These are phyloP conservation scores for Amphipoea oculea DNA, from an alignment of 2,888 invertebrate genomes.

Conservation along the genomic window DNA sequence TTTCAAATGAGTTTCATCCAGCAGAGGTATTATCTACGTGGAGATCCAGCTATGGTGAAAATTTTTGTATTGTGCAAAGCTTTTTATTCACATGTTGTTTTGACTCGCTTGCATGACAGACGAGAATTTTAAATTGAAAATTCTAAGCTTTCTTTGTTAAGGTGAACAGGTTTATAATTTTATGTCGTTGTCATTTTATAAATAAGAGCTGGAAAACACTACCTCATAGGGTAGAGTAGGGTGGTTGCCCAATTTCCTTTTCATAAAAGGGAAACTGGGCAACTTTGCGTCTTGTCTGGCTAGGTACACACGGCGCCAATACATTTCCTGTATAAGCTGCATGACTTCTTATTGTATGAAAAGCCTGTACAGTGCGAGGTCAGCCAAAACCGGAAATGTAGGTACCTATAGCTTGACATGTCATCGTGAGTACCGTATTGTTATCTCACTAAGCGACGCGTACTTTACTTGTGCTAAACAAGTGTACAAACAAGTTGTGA, in stretches of 20 bases:
- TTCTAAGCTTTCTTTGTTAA: conserved; percentile 32
- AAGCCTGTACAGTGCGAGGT: no score
- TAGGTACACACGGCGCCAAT: neutral
- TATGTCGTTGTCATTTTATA: conserved; percentile 1
- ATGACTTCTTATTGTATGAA: no score
- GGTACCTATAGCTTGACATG: neutral
- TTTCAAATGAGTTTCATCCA: conserved; percentile 54
- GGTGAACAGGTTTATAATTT: conserved; percentile 19
- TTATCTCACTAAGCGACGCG: neutral
- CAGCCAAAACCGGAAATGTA: no score
- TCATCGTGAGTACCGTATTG: neutral
- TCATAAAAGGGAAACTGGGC: neutral
- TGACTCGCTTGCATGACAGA: conserved; percentile 15
- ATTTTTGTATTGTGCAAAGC: conserved; percentile 43
- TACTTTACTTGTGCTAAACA: neutral
- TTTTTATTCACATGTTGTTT: conserved; percentile 50
- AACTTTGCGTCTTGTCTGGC: no score
- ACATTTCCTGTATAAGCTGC: neutral
- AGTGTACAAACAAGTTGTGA: neutral
- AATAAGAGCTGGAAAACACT: neutral
- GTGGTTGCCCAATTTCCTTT: no score
- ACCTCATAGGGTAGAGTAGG: neutral
- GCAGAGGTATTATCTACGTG: conserved; percentile 39
- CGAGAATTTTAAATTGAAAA: conserved; percentile 57
- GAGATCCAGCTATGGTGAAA: conserved; percentile 32